Evolutionary conservation across 2,797 vertebrate species (phyloP), one percentile per base, ranked within the genome.

Genomic region (Pteronotus mesoamericanus): DNA sequence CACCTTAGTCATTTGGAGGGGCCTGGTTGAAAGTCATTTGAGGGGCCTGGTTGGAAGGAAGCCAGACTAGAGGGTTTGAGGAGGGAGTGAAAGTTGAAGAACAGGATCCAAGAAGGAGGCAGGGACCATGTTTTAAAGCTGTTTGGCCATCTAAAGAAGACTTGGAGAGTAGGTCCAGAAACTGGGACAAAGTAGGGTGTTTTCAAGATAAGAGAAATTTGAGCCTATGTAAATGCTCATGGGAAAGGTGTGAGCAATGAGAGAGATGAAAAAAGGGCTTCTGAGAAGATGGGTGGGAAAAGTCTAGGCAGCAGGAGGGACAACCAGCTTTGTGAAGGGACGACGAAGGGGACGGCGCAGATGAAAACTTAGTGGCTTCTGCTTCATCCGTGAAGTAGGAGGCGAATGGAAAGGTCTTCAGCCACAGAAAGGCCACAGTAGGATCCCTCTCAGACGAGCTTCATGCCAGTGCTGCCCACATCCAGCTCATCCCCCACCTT

Each of bases 321-420:
- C 46, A 24, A 42, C 26, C 24, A 29, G 42, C 32, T 66, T 48
- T 61, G 61, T 9, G 24, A n/a, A 3, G 29, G 2, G 61, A 32
- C 5, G 14, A 3, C 19, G 26, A 29, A 64, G n/a, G 34, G 29
- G 22, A 11, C 39, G 8, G 8, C 26, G 6, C 46, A 6, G 1
- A 14, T 11, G 18, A 83, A 44, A 22, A 5, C 78, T 39, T 59
- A 44, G 26, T 11, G 0, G 61, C 24, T 42, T 64, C 79, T 26
- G 12, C 69, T 51, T 51, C 37, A 44, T 51, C 69, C 64, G 55
- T 44, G 42, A 48, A 44, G 34, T 29, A 29, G 80, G 34, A 61
- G 39, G 44, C 0, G 2, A 34, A 10, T 39, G 46, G 57, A 37
- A 53, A 78, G 71, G 32, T 32, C 15, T 26, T 53, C 0, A 0